A percentile compares a stretch with the other conserved stretches of the same genome.
These are phyloP conservation scores for Darevskia mixta DNA, from an alignment of 2,797 vertebrate genomes.

Conservation along the genomic window DNA sequence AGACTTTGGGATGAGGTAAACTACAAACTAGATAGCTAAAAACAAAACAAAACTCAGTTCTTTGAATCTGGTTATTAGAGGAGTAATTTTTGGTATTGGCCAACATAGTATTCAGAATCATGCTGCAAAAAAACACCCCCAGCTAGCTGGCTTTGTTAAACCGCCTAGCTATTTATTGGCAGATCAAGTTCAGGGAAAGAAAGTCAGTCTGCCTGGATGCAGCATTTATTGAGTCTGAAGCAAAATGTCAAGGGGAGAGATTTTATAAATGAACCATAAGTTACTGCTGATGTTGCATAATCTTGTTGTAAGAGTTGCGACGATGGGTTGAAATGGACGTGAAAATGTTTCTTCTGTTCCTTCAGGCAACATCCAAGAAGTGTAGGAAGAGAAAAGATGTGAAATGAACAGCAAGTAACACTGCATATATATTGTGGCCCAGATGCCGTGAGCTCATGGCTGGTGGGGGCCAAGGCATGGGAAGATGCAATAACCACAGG, in stretches of 20 bases:
- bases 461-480: too few species aligned
- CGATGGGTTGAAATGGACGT: not conserved
- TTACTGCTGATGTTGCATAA: not conserved
- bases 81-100: not conserved
- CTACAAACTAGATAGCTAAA: not conserved
- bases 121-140: not conserved
- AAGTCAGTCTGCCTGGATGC: constrained; percentile 4
- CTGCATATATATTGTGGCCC: not conserved
- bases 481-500: too few species aligned
- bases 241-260: constrained; percentile 8
- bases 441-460: not conserved
- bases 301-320: not conserved
- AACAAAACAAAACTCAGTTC: not conserved
- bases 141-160: not conserved
- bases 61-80: constrained; percentile 6
- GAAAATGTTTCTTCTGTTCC: not conserved
- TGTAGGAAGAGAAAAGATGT: not conserved
- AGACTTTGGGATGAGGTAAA: not conserved
- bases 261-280: not conserved
- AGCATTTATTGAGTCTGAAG: constrained; percentile 15
- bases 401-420: not conserved
- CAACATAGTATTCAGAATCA: not conserved
- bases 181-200: constrained; percentile 12
- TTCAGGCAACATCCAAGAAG: constrained; percentile 1
- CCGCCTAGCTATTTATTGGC: constrained; percentile 6